Evolutionary conservation across 2,113 vertebrate species (phyloP).

Genomic region (Plecturocebus donacophilus): DNA sequence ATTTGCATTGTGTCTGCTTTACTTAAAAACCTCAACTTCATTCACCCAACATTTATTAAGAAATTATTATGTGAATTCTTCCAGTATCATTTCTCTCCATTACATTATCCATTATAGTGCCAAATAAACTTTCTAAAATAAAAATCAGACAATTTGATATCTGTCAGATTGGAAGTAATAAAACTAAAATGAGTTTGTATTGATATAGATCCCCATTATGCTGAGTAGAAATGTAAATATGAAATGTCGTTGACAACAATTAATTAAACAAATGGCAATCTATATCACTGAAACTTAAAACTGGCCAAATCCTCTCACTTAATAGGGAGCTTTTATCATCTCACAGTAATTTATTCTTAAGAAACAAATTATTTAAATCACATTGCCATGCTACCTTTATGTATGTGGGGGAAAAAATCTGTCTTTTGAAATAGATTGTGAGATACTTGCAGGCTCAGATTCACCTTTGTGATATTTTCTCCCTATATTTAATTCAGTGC

Average conservation of each 20-base stretch:
- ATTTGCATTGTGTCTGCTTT: neutral
- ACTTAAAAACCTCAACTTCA: neutral
- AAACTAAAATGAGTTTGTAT: neutral
- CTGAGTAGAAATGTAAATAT: neutral
- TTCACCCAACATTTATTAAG: neutral
- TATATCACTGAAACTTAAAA: neutral
- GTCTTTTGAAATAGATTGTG: neutral
- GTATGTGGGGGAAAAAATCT: neutral
- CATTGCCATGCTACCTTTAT: neutral
- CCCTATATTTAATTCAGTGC: neutral
- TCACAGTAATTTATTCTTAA: neutral
- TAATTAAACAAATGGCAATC: conserved; percentile 31
- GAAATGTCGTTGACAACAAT: neutral
- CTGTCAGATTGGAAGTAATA: neutral
- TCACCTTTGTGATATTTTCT: neutral
- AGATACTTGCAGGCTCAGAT: neutral
- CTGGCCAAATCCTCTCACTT: neutral
- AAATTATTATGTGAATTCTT: neutral
- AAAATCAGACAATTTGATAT: neutral
- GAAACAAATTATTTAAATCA: conserved; percentile 40
- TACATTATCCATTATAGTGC: neutral
- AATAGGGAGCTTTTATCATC: neutral
- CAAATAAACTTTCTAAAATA: conserved; percentile 6
- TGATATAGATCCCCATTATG: neutral
- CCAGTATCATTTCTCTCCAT: neutral